A percentile compares a stretch with the other conserved stretches of the same genome.
Evolutionary conservation across 1,140 invertebrate species (phyloP).

Genomic region (Tetragonula clypearis): DNA sequence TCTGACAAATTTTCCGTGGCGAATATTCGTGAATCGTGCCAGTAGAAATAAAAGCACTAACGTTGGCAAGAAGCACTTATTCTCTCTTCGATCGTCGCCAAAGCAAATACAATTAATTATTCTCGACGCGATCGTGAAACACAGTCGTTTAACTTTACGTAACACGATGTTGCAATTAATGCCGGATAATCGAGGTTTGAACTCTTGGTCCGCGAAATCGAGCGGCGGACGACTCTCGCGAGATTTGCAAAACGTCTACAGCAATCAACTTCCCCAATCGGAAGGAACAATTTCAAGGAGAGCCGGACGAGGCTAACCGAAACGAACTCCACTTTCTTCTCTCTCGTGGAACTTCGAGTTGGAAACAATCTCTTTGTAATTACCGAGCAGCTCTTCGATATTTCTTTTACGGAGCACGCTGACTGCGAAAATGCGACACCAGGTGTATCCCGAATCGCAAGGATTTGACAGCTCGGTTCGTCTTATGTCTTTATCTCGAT

Average conservation of each 20-base stretch:
- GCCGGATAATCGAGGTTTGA: not conserved
- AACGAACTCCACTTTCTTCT: not conserved
- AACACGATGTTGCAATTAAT: not conserved
- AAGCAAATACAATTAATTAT: not conserved
- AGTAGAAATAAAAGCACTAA: too few species aligned
- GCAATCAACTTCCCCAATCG: not conserved
- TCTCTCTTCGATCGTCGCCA: too few species aligned
- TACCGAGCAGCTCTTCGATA: slow-evolving; percentile 35
- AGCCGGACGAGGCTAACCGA: not conserved
- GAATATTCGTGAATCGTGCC: too few species aligned
- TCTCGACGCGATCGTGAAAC: not conserved
- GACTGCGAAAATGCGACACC: too few species aligned
- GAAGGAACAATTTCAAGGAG: slow-evolving; percentile 20
- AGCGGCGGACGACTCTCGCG: not conserved
- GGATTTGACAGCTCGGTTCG: not conserved
- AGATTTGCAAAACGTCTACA: not conserved
- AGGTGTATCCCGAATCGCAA: too few species aligned
- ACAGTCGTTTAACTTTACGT: not conserved
- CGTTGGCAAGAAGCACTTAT: too few species aligned
- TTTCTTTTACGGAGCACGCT: not conserved
- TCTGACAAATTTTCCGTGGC: too few species aligned
- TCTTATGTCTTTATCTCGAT: not conserved
- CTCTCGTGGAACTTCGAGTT: too few species aligned
- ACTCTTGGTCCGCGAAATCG: not conserved
- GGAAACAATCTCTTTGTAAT: slow-evolving; percentile 30